Evolutionary conservation across 2,888 invertebrate genomes (phyloP).

Genomic region (Spisula subtruncata): DNA sequence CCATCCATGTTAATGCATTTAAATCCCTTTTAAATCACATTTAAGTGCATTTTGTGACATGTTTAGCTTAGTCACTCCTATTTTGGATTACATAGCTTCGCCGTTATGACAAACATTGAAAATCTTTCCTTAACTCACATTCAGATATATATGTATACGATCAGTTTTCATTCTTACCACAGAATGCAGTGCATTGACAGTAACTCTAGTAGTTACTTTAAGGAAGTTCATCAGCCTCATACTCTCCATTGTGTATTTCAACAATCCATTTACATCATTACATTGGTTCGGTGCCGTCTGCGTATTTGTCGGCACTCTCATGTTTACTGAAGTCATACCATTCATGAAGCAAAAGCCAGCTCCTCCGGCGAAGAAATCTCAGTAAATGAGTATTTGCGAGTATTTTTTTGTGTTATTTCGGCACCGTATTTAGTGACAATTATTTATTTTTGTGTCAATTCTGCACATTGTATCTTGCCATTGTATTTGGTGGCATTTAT

Average conservation of each 20-base stretch:
- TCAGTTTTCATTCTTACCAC: conserved; percentile 98
- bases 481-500: too few relatives aligned
- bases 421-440: too few relatives aligned
- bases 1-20: too few relatives aligned
- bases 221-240: conserved; percentile 97
- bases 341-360: neutral
- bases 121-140: conserved; percentile 70
- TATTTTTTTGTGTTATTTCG: too few relatives aligned
- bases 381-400: neutral
- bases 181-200: conserved; percentile 97
- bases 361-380: conserved; percentile 11
- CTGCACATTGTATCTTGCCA: too few relatives aligned
- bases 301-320: conserved; percentile 97
- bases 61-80: too few relatives aligned
- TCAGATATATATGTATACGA: conserved; percentile 95
- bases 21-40: too few relatives aligned
- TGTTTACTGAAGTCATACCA: conserved; percentile 91
- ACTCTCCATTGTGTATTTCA: conserved; percentile 98
- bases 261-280: conserved; percentile 96
- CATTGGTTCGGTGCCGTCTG: conserved; percentile 97
- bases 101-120: too few relatives aligned
- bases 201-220: conserved; percentile 97
- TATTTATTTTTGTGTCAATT: too few relatives aligned
- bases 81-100: too few relatives aligned
- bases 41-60: too few relatives aligned